Conservation (phyloP, 2,113 vertebrate genomes). For the Chaenocephalus aceratus region DNA sequence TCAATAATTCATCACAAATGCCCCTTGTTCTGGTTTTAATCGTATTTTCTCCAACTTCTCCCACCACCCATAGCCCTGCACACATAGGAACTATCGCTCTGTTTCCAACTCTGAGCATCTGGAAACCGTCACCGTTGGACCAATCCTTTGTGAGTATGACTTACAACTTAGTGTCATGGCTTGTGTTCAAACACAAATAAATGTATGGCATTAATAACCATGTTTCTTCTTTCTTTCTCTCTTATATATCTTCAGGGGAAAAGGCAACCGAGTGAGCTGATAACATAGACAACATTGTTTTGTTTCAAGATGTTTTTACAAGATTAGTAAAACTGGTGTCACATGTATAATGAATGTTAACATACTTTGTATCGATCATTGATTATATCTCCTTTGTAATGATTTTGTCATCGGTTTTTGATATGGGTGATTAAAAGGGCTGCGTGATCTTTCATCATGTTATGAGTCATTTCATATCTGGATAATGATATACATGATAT, state of each 20-base stretch:
- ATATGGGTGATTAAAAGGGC: neutral
- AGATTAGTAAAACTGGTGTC: neutral
- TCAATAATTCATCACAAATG: neutral
- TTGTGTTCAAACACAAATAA: neutral
- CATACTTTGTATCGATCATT: neutral
- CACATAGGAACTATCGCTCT: constrained; percentile 44
- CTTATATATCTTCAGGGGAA: constrained; percentile 40
- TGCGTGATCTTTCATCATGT: no score
- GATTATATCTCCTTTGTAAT: neutral
- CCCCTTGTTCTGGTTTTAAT: neutral
- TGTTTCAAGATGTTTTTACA: neutral
- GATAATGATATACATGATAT: no score
- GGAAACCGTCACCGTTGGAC: constrained; percentile 52
- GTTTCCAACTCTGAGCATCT: constrained; percentile 33
- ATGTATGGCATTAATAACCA: neutral
- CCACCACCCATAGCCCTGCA: constrained; percentile 36
- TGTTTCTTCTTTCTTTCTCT: constrained; percentile 9
- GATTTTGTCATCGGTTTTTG: neutral
- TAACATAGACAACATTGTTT: neutral
- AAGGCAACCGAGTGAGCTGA: constrained; percentile 19
- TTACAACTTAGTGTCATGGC: neutral
- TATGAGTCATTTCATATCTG: no score
- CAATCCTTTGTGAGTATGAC: constrained; percentile 64
- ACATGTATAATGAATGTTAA: neutral
- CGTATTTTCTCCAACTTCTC: neutral